Base-by-base conservation (phyloP, 2,113 vertebrate genomes). In the Bostrychus sinensis region DNA sequence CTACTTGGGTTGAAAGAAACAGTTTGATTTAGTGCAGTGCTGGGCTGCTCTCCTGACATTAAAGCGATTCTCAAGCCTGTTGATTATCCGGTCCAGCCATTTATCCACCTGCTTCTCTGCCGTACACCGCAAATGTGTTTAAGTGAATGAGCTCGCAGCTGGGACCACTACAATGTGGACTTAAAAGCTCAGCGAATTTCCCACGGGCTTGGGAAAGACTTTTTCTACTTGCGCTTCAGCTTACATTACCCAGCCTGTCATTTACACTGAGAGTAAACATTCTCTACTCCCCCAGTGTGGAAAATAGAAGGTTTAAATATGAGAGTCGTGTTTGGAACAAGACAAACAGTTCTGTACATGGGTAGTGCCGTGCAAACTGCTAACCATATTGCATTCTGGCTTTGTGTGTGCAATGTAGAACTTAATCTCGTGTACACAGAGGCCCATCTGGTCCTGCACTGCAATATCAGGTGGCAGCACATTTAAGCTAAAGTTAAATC, bases 171-270 rank as follows among this genome's bases (percentile, higher is more conserved):
- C 16, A 42, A 28, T 56, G 19, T 3, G 10, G 16, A 69, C 10
- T 13, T 36, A 13, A 37, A 61, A 56, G 61, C 50, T 70, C 34
- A 60, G 61, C 48, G 60, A 22, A 41, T 42, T 51, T 32, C 14
- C 34, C 9, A 7, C 10, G 3, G 54, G 55, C 12, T 10, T 41
- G 28, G 36, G 25, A 2, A 37, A 42, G 55, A 51, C 42, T 26
- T 38, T 32, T 5, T 39, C 7, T 12, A 22, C 55, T n/a, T 17
- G 1, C 19, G 12, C 41, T 41, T 60, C 50, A 34, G 41, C 16
- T 73, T 32, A 17, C 41, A 54, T 60, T 54, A 26, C 37, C 3
- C 12, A 8, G 16, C 36, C 17, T 62, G 56, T 69, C 37, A 54
- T 22, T 46, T 46, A 30, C 41, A 30, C 11, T 55, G n/a, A 7